These are phyloP conservation scores for Tribolium madens DNA, from an alignment of 1,140 invertebrate species.

Conservation along the genomic window DNA sequence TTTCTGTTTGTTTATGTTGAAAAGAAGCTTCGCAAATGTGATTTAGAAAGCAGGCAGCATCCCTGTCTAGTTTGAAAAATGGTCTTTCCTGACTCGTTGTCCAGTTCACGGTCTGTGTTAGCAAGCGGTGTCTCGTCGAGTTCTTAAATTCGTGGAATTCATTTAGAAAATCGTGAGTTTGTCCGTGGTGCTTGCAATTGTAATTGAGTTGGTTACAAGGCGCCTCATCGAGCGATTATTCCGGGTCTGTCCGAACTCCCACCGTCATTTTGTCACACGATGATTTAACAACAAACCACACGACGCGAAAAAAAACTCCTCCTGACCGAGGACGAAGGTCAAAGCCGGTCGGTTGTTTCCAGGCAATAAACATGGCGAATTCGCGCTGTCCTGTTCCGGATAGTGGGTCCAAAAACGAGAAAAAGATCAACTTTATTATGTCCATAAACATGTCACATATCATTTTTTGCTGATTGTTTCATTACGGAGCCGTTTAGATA, in stretches of 20 bases:
- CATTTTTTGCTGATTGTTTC: constrained; percentile 23
- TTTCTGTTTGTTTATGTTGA: too few species aligned
- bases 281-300: constrained; percentile 1
- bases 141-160: constrained; percentile 42
- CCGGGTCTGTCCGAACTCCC: background rate
- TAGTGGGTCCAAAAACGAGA: constrained; percentile 6
- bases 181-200: constrained; percentile 2
- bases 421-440: constrained; percentile 34
- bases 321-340: constrained; percentile 39
- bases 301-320: constrained; percentile 8
- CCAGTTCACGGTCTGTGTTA: background rate
- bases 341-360: constrained; percentile 22
- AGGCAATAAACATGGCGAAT: constrained; percentile 29
- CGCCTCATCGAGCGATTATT: constrained; percentile 18
- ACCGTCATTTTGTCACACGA: constrained; percentile 25
- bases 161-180: constrained; percentile 16
- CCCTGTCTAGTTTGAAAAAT: background rate
- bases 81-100: background rate
- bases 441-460: constrained; percentile 30
- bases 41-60: too few species aligned
- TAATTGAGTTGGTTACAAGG: constrained; percentile 38
- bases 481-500: constrained; percentile 10
- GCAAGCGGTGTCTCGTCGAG: background rate
- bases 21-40: too few species aligned
- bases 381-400: constrained; percentile 18